Percentiles rank a stretch among this genome's conserved stretches.
Evolutionary conservation across 2,113 vertebrate genomes (phyloP).

Genomic region (Butorides virescens): DNA sequence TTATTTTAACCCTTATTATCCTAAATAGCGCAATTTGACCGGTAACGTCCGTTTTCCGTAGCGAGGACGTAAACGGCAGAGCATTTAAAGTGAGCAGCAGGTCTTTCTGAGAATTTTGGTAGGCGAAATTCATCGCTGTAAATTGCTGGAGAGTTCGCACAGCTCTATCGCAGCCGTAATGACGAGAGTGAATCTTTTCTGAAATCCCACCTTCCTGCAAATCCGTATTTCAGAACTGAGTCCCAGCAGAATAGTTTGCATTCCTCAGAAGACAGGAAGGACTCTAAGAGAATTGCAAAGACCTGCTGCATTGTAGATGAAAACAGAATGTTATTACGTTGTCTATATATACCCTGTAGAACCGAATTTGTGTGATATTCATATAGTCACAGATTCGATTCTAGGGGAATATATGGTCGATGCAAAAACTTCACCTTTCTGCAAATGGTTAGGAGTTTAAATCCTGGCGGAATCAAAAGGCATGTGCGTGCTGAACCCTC

Average conservation of each 20-base stretch:
- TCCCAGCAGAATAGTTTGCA: slow-evolving; percentile 48
- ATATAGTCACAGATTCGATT: slow-evolving; percentile 99
- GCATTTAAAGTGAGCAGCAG: slow-evolving; percentile 22
- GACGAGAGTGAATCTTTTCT: slow-evolving; percentile 21
- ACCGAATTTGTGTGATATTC: slow-evolving; percentile 89
- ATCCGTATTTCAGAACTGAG: slow-evolving; percentile 25
- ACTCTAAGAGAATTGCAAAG: slow-evolving; percentile 51
- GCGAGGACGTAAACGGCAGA: neutral
- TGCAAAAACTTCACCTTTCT: slow-evolving; percentile 95
- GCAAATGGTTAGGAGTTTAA: slow-evolving; percentile 65
- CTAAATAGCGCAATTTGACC: neutral
- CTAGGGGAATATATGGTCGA: slow-evolving; percentile 99
- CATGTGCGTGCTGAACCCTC: slow-evolving; percentile 26
- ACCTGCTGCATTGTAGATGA: slow-evolving; percentile 60
- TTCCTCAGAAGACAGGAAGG: slow-evolving; percentile 61
- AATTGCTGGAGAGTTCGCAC: slow-evolving; percentile 16
- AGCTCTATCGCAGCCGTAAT: neutral
- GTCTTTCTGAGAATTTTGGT: slow-evolving; percentile 18
- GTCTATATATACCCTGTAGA: slow-evolving; percentile 93
- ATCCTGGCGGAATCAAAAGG: slow-evolving; percentile 52
- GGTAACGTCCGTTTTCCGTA: neutral
- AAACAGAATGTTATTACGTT: slow-evolving; percentile 80
- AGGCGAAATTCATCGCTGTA: slow-evolving; percentile 34
- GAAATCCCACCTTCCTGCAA: slow-evolving; percentile 39
- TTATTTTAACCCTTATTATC: neutral